Evolutionary conservation across 2,113 vertebrate genomes (phyloP), one percentile per base, ranked within the genome.

Genomic region (Elephantulus edwardii): DNA sequence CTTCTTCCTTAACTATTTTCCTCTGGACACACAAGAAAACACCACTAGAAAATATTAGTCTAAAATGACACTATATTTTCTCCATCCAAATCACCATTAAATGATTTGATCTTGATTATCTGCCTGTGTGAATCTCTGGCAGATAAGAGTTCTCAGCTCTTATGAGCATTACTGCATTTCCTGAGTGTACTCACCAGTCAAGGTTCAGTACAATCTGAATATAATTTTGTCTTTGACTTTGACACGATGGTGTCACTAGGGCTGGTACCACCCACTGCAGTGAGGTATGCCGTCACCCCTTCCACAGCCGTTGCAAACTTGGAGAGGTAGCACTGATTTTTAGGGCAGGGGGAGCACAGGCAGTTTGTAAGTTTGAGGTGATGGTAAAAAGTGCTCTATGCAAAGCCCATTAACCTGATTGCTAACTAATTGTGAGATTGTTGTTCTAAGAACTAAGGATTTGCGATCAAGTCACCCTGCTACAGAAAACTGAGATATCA

Each of bases 21-120:
- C 26, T 44, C 14, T 35, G 44, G 30, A 38, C 38, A 5, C 75
- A 50, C n/a, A n/a, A n/a, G n/a, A 72, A 87, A 66, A 66, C 11
- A 6, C 33, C 35, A 8, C 58, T 74, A 46, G 64, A 58, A 74
- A 75, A 50, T 44, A 58, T 9, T 38, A 44, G 4, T 33, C 78
- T 56, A 87, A 79, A 54, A 81, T 11, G 19, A 1, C 13, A 26
- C 33, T n/a, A 0, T 50, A 58, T 77, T 78, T 9, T 8, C 14
- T 24, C 50, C 40, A 54, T 72, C 83, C 17, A 60, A 89, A 56
- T 24, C 30, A 70, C 54, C 30, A 11, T 1, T 14, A 81, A 86
- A 62, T 79, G 83, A 68, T 38, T 76, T 78, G 84, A 87, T 70
- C 68, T 89, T 86, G 8, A 81, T 64, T 28, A 71, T 48, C 33